phyloP scores from a whole-genome alignment of 2,797 vertebrate genomes.

The Parauchenoglanis punctatus region DNA sequence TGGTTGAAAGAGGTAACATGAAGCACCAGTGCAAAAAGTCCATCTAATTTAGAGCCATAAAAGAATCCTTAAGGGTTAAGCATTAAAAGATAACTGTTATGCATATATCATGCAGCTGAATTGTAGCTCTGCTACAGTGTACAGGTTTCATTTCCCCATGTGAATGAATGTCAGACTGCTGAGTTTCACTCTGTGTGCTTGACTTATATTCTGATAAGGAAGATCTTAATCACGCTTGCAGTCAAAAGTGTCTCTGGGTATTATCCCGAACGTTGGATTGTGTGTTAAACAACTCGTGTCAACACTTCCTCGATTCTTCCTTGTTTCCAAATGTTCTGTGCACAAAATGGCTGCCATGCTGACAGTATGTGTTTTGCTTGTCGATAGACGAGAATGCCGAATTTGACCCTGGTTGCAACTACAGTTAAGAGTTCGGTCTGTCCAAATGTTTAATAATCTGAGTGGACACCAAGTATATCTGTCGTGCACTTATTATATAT shows the following conservation, averaged over 20 bases:
- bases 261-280: not conserved
- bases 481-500: not conserved
- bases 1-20: not conserved
- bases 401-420: not conserved
- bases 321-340: constrained; percentile 1
- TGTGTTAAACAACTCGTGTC: not conserved
- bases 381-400: not conserved
- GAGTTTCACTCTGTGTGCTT: not conserved
- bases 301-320: not conserved
- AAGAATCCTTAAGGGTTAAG: not conserved
- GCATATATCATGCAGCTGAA: not conserved
- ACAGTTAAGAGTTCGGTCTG: not conserved
- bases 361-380: not conserved
- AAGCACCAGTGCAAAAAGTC: not conserved
- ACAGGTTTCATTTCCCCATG: not conserved
- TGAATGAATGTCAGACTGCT: not conserved
- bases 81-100: not conserved
- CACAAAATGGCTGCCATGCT: not conserved
- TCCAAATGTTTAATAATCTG: not conserved
- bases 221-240: not conserved
- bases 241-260: not conserved
- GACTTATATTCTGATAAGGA: not conserved
- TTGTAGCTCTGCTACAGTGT: not conserved
- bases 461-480: not conserved
- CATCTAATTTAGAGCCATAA: not conserved